phyloP scores from a whole-genome alignment of 2,888 invertebrate genomes.

The Xylophagus ater region DNA sequence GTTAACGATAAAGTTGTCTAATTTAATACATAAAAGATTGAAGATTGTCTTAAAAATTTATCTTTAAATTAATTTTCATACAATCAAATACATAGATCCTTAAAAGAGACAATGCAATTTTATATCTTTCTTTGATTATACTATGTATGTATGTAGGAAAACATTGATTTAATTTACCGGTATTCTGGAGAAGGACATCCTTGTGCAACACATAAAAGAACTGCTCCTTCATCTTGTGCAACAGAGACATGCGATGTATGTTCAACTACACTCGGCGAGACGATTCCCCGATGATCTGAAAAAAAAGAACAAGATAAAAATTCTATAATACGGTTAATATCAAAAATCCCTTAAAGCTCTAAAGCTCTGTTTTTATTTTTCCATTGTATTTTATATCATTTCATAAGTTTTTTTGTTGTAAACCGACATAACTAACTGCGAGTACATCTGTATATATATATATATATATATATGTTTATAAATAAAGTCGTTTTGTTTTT shows the following conservation, averaged over 20 bases:
- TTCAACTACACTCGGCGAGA: constrained; percentile 59
- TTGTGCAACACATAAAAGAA: constrained; percentile 66
- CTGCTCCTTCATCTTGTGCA: constrained; percentile 61
- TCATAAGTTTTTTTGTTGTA: constrained; percentile 9
- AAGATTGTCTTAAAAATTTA: too few relatives aligned
- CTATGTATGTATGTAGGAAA: too few relatives aligned
- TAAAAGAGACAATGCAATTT: too few relatives aligned
- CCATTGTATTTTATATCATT: too few relatives aligned
- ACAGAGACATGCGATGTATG: constrained; percentile 58
- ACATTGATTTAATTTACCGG: constrained; percentile 56
- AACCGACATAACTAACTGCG: constrained; percentile 13
- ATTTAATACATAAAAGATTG: too few relatives aligned
- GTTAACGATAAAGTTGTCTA: too few relatives aligned
- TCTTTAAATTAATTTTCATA: too few relatives aligned
- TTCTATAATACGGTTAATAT: constrained; percentile 12
- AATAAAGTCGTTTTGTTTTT: constrained; percentile 8
- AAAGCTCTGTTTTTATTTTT: constrained; percentile 8
- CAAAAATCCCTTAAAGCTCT: constrained; percentile 6
- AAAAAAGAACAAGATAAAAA: constrained; percentile 19
- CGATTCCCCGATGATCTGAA: constrained; percentile 60
- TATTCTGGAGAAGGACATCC: constrained; percentile 69
- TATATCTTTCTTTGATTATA: too few relatives aligned
- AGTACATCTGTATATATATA: too few relatives aligned
- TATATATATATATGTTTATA: too few relatives aligned
- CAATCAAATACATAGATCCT: too few relatives aligned